Conservation (phyloP, 2,888 invertebrate species). For the Hypomecis atomaria region DNA sequence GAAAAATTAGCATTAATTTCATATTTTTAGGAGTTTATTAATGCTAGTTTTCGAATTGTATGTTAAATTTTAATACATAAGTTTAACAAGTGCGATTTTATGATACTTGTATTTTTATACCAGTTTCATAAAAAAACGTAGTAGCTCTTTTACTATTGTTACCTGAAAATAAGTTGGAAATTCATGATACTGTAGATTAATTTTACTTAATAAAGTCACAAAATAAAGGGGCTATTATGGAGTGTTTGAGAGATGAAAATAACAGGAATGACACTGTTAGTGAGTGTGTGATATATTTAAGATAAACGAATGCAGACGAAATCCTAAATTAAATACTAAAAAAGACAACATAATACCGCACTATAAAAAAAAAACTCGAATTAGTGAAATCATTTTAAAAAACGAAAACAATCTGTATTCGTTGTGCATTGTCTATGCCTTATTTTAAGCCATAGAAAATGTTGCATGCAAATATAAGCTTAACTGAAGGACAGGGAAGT, state of each 20-base stretch:
- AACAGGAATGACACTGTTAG: constrained; percentile 78
- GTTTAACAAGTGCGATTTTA: constrained; percentile 59
- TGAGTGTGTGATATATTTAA: constrained; percentile 71
- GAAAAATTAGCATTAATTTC: constrained; percentile 54
- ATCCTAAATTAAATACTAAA: constrained; percentile 5
- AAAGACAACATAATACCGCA: background rate
- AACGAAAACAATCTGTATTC: constrained; percentile 46
- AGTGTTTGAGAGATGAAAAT: constrained; percentile 48
- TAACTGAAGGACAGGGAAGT: constrained; percentile 77
- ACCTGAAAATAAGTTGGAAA: too few species aligned
- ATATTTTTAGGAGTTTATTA: constrained; percentile 27
- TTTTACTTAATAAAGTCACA: background rate
- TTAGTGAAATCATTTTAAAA: background rate
- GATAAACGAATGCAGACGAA: constrained; percentile 53
- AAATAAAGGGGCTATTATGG: constrained; percentile 31
- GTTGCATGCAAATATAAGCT: constrained; percentile 74
- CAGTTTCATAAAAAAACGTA: constrained; percentile 30
- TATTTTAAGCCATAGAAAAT: constrained; percentile 52
- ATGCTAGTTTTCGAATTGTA: constrained; percentile 64
- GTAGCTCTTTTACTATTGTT: constrained; percentile 35
- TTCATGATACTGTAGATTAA: too few species aligned
- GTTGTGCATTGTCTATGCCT: constrained; percentile 56
- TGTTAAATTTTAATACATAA: constrained; percentile 63
- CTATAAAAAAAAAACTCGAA: background rate
- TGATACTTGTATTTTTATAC: constrained; percentile 41